Percentiles rank a stretch among this genome's conserved stretches.
phyloP scores from a whole-genome alignment of 2,113 vertebrate genomes.

The Poeciliopsis occidentalis region DNA sequence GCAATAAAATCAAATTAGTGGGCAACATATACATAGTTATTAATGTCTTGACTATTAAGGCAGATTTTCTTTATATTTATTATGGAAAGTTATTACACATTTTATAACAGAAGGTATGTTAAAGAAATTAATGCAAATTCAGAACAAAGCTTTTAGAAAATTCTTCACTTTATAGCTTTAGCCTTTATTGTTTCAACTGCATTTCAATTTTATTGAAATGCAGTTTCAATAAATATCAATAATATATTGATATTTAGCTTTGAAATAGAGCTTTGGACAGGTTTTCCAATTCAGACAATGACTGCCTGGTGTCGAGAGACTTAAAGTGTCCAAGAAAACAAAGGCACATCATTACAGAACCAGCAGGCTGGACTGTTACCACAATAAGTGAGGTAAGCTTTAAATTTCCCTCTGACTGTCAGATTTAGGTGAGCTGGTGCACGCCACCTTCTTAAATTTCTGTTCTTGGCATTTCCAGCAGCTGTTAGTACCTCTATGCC shows the following conservation, averaged over 20 bases:
- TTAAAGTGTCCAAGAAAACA: not conserved
- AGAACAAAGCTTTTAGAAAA: not conserved
- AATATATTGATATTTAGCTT: not conserved
- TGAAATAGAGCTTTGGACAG: not conserved
- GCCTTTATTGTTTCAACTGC: not conserved
- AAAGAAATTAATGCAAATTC: not conserved
- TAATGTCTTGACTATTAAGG: not conserved
- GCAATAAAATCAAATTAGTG: slow-evolving; percentile 2
- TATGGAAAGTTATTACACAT: not conserved
- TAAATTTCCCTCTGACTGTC: not conserved
- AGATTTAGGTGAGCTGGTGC: slow-evolving; percentile 1
- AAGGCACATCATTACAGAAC: not conserved
- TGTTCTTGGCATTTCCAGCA: not conserved
- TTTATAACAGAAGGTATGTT: not conserved
- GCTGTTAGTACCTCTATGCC: not conserved
- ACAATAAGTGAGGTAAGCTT: not conserved
- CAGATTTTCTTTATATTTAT: not conserved
- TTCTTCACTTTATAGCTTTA: not conserved
- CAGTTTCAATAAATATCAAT: too few relatives aligned
- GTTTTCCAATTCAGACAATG: not conserved
- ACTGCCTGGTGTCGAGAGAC: not conserved
- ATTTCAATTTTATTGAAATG: not conserved
- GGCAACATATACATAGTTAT: not conserved
- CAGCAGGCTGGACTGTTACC: not conserved
- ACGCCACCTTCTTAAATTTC: not conserved